Evolutionary conservation across 2,797 vertebrate genomes (phyloP).

Genomic region (Mionectes olivaceus): DNA sequence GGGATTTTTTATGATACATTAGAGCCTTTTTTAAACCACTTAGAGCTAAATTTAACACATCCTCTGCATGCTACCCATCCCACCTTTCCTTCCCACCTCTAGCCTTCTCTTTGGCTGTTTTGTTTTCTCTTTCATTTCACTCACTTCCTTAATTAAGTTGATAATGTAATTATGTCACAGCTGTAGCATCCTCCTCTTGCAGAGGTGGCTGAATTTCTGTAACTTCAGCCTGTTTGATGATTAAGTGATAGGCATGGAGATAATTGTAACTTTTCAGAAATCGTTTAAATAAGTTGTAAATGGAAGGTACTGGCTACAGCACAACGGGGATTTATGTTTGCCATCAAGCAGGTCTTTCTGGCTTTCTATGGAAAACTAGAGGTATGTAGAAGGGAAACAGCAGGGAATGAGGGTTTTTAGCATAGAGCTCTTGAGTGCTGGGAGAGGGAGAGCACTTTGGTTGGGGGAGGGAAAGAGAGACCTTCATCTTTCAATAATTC

Average conservation of each 20-base stretch:
- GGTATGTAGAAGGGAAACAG: neutral
- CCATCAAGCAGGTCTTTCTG: neutral
- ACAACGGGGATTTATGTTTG: neutral
- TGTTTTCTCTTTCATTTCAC: slow-evolving; percentile 70
- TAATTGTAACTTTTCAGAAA: slow-evolving; percentile 68
- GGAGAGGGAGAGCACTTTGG: neutral
- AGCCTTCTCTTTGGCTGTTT: slow-evolving; percentile 66
- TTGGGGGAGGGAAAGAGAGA: neutral
- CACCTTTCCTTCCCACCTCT: slow-evolving; percentile 69
- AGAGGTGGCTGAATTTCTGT: slow-evolving; percentile 68
- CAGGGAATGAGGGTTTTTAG: neutral
- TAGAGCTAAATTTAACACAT: slow-evolving; percentile 72
- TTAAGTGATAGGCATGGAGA: slow-evolving; percentile 52
- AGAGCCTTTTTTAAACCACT: slow-evolving; percentile 64
- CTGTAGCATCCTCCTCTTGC: slow-evolving; percentile 74
- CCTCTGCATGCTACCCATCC: slow-evolving; percentile 57
- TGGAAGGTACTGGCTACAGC: neutral
- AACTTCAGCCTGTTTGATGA: slow-evolving; percentile 67
- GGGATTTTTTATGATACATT: slow-evolving; percentile 30
- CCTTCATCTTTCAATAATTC: neutral
- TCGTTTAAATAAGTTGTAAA: slow-evolving; percentile 12
- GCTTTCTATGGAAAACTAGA: neutral
- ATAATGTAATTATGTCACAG: slow-evolving; percentile 75
- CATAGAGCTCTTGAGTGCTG: neutral
- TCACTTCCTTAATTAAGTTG: slow-evolving; percentile 76